Evolutionary conservation across 2,888 invertebrate species (phyloP).

Genomic region (Protonemura montana): DNA sequence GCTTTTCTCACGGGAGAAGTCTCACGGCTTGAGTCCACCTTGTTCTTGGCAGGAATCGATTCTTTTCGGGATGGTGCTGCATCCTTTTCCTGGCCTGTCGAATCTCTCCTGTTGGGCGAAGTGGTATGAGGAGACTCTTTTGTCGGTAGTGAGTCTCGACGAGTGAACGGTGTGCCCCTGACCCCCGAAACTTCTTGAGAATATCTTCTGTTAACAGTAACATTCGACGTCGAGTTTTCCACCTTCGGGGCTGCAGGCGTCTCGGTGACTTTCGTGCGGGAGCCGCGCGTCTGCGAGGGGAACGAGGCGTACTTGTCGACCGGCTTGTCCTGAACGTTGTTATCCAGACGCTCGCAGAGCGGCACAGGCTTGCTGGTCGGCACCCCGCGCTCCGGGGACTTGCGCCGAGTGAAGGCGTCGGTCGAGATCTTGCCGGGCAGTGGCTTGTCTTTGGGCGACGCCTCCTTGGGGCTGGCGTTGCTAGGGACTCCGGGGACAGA

Average conservation of each 20-base stretch:
- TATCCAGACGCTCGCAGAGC: neutral
- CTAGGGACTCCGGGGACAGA: constrained; percentile 37
- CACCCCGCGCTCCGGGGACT: neutral
- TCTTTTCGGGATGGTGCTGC: neutral
- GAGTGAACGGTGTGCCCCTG: neutral
- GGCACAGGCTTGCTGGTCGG: constrained; percentile 40
- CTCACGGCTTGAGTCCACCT: neutral
- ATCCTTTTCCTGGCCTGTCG: neutral
- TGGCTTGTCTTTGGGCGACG: neutral
- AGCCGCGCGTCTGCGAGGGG: constrained; percentile 32
- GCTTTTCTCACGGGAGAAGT: constrained; percentile 23
- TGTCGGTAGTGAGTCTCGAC: constrained; percentile 9
- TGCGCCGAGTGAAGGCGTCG: constrained; percentile 9
- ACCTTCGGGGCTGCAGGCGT: neutral
- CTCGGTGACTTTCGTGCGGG: neutral
- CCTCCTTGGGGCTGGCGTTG: neutral
- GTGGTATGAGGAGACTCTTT: neutral
- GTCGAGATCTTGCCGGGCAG: neutral
- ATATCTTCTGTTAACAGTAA: neutral
- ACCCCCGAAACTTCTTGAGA: neutral
- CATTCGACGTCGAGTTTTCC: neutral
- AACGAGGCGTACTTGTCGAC: constrained; percentile 37
- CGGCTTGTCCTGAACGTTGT: neutral
- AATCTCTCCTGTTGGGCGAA: neutral
- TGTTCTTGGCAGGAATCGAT: neutral